Evolutionary conservation across 2,797 vertebrate genomes (phyloP), one percentile per base, ranked within the genome.

Genomic region (Danio aesculapii): DNA sequence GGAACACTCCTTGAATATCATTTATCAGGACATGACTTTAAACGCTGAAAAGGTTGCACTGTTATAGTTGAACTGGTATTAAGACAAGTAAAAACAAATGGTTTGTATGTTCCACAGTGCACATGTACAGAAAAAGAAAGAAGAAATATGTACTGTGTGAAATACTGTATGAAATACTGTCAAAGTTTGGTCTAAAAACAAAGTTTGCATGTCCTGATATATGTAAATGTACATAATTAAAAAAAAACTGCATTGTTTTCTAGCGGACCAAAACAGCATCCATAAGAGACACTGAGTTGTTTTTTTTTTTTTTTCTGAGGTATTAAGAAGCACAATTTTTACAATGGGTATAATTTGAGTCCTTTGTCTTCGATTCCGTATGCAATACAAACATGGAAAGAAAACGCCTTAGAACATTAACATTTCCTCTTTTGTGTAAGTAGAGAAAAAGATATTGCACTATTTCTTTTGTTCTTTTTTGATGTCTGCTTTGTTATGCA

Each of bases 401-500:
- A 92, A 88, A 92, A 91, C 92, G 92, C 93, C 93, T 94, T 93
- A 92, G 91, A 93, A 92, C 91, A 93, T 93, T 89, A 91, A 91
- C 89, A 95, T 92, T 94, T 94, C 91, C 92, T 94, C 89, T 91
- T 91, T 88, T 93, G 90, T 92, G 91, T 92, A 90, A 92, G 90
- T 91, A 92, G 85, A 86, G 84, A 87, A 87, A 85, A 84, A 89
- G 84, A 77, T 61, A 69, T 75, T 94, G 93, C 94, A 95, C 94
- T 94, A 94, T 85, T 89, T 91, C 88, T 83, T 30, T 30, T 91
- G 87, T 91, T n/a, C 6, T 71, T 59, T 92, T 88, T 90, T 88
- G 90, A 93, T 90, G 91, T 92, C 93, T 93, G 94, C 93, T 94
- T 93, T 94, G 91, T 93, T 91, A 93, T 94, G 93, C 92, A 95